These are phyloP conservation scores for Melanotaenia trifasciata DNA, from an alignment of 2,797 vertebrate genomes.

Conservation along the genomic window DNA sequence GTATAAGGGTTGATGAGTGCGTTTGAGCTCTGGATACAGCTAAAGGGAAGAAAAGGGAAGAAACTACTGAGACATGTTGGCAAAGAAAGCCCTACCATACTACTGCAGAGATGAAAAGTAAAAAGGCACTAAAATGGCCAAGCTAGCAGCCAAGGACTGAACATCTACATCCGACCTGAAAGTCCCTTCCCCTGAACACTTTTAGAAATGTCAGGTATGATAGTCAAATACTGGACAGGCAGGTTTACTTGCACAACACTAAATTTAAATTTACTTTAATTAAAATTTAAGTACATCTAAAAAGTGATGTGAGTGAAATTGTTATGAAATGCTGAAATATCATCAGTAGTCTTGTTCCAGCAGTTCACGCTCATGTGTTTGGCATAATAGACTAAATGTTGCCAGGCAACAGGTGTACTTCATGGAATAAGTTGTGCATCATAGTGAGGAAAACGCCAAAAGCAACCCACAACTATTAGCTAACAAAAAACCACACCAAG, in stretches of 20 bases:
- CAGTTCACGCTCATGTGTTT: slow-evolving; percentile 35
- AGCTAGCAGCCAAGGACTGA: not conserved
- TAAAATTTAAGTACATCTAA: not conserved
- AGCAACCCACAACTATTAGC: slow-evolving; percentile 40
- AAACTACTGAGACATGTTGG: not conserved
- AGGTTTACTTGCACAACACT: slow-evolving; percentile 18
- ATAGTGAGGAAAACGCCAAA: slow-evolving; percentile 33
- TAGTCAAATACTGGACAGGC: slow-evolving; percentile 23
- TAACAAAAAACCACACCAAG: slow-evolving; percentile 38
- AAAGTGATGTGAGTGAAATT: slow-evolving; percentile 2
- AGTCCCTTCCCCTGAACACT: slow-evolving; percentile 23
- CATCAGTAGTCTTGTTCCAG: slow-evolving; percentile 2
- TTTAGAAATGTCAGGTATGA: slow-evolving; percentile 21
- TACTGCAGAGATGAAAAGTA: slow-evolving; percentile 19
- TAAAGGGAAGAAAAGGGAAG: not conserved
- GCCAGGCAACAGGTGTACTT: slow-evolving; percentile 57
- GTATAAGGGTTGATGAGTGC: not conserved
- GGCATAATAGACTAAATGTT: slow-evolving; percentile 37
- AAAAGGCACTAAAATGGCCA: slow-evolving; percentile 1
- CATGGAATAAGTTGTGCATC: slow-evolving; percentile 39
- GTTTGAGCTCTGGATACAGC: not conserved
- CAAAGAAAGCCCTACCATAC: not conserved
- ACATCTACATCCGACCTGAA: slow-evolving; percentile 3
- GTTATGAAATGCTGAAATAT: not conserved
- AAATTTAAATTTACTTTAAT: slow-evolving; percentile 12